Base-by-base conservation (phyloP, 2,888 invertebrate genomes). In the Eueremaeus valkanovi region DNA sequence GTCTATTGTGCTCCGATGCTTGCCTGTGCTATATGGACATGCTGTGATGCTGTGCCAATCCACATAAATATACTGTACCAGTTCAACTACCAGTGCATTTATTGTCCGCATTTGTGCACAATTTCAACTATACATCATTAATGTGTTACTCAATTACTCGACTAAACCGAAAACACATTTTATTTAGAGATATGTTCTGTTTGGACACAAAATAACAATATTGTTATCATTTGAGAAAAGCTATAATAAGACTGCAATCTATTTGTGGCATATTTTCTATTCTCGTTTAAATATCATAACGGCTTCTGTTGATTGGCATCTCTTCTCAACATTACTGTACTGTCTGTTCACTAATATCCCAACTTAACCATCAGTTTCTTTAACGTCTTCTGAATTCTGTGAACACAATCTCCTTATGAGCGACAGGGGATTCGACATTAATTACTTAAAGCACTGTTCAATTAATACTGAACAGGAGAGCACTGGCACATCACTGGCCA, bases 81-180 rank as follows among this genome's bases (percentile, higher is more conserved):
- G 3, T 55, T 24, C 36, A 66, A n/a, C 63, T 36, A 33, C 9
- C n/a, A 11, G 33, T 66, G 63, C 55, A 49, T 40, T 40, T 68
- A 68, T 40, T 70, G 45, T 6, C 11, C 16, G 29, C 24, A 45
- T 45, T 70, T 70, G 45, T 45, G 42, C 70, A 13, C 70, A 42
- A 45, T 70, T 70, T 40, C 68, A 70, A 70, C 66, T 70, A 70
- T 70, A 70, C 70, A 70, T 70, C 70, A 70, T 70, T 70, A 70
- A 70, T 70, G 70, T 70, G 42, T 66, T 21, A 70, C 70, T 42
- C 70, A 70, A 70, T 70, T 70, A 70, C 42, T 70, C 27, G 27
- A n/a, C n/a, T 8, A 70, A 36, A 66, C 33, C 16, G 33, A 66
- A 21, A 33, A 36, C 36, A n/a, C n/a, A n/a, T 13, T 70, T 70